Base-by-base conservation (phyloP, 35 echinoderm and acorn worm genomes). In the Lytechinus variegatus region DNA sequence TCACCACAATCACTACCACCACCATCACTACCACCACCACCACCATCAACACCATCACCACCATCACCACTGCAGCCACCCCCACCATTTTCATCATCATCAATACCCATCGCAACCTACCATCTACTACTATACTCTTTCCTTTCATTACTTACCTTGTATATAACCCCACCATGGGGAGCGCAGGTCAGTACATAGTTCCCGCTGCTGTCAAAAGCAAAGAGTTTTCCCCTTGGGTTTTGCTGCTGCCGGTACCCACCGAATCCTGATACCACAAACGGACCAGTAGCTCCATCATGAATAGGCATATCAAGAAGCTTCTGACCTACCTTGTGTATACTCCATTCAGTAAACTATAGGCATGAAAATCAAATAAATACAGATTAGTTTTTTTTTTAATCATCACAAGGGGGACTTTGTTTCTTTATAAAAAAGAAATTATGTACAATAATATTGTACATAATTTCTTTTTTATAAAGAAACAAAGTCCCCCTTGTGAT, bases 151-250 rank as follows among this genome's bases (percentile, higher is more conserved):
- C 94, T 55, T 92, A 99, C 98, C 97, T 98, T 92, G 53, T 99
- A 99, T 28, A 99, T 98, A 52, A 99, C 95, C 12, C 97, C 97
- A 27, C 98, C 98, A 58, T 96, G 96, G 1, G 93, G 95, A 51
- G 98, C 97, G 97, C 98, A 99, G 2, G 98, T 99, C 27, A 99
- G 96, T 53, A 99, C 94, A 56, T 99, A 96, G 27, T 95, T 93
- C 9, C 98, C 98, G 52, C 95, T 95, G 94, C 91, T 96, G 92
- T 99, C 98, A 94, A 99, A 99, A 5, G 98, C 98, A 95, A 99
- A 99, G 4, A 99, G 95, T 86, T 97, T 99, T 13, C 97, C 98
- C 53, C 92, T 79, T 0, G 98, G 98, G 27, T 95, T 95, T 92
- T 98, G 98, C 87, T 98, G 97, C 54, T 98, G 97, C 54, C 97